Evolutionary conservation across 2,888 invertebrate species (phyloP), one percentile per base, ranked within the genome.

Genomic region (Hydroisotoma schaefferi): DNA sequence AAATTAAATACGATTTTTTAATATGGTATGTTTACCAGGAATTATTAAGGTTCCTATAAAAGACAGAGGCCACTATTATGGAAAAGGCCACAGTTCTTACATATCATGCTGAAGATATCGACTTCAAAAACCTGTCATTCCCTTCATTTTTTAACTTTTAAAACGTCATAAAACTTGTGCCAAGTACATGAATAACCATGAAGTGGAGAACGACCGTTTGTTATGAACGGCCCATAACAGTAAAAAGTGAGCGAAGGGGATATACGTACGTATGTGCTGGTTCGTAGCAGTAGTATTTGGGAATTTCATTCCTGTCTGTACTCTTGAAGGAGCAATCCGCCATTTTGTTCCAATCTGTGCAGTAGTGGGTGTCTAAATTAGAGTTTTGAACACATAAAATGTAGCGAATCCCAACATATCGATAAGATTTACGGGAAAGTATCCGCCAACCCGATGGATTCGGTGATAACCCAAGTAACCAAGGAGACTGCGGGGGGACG

Each of bases 391-490:
- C 12, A 15, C n/a, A 25, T 37, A 53, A 53, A 53, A 53, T 53
- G 53, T 53, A 53, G 53, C 43, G 40, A 43, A 20, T 5, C 22
- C 29, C 33, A 6, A 27, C 28, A 49, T 25, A 23, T 49, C 22
- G 49, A 12, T 8, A 25, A 10, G 37, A 52, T 22, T 15, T 15
- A 40, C 15, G 40, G 40, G 40, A 40, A 27, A 18, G 20, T 22
- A 27, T 49, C 54, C 47, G 44, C 53, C 49, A 20, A 18, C 59
- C 62, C 43, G 22, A 67, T 67, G 67, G 67, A 67, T 22, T 68
- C 67, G 51, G 58, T 68, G 49, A 68, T 68, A 12, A 68, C 67
- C 20, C 67, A 68, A 58, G 67, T 68, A 33, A 65, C 63, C 38
- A 52, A 52, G 52, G 52, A 52, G 22, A 8, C n/a, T 28, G 49